These are phyloP conservation scores for Nothobranchius furzeri DNA, from an alignment of 2,113 vertebrate species.

Conservation along the genomic window DNA sequence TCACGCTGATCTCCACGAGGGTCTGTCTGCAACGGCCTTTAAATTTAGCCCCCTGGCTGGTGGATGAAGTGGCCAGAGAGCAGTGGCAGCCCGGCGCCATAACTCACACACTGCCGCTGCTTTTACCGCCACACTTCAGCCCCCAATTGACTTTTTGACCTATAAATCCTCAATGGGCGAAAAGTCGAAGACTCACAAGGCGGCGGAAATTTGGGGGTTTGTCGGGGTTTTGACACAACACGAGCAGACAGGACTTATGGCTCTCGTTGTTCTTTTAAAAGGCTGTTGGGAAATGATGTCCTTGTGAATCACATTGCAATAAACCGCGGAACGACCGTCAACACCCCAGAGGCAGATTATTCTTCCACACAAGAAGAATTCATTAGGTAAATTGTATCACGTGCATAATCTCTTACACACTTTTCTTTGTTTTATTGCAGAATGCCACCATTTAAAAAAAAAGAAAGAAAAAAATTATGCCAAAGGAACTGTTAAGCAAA, in stretches of 20 bases:
- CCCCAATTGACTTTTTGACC: conserved; percentile 60
- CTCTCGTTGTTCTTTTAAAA: conserved; percentile 39
- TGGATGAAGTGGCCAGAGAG: conserved; percentile 29
- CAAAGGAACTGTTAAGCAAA: conserved; percentile 29
- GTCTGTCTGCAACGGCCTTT: conserved; percentile 53
- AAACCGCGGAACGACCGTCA: conserved; percentile 14
- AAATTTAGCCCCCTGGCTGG: conserved; percentile 63
- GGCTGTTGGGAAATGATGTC: conserved; percentile 46
- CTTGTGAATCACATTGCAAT: conserved; percentile 38
- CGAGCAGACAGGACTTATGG: conserved; percentile 23
- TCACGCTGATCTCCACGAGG: conserved; percentile 42
- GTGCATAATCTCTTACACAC: neutral
- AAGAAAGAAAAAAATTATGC: conserved; percentile 3
- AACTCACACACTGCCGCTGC: conserved; percentile 54
- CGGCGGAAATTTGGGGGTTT: conserved; percentile 27
- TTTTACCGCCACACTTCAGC: conserved; percentile 35
- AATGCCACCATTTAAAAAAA: neutral
- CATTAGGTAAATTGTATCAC: conserved; percentile 1
- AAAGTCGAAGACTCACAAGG: conserved; percentile 51
- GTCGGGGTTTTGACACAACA: conserved; percentile 39
- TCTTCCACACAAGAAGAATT: neutral
- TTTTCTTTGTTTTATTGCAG: neutral
- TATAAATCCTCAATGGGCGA: conserved; percentile 46
- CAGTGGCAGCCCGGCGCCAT: conserved; percentile 51
- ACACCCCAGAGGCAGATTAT: conserved; percentile 12